phyloP scores from a whole-genome alignment of 1,140 invertebrate genomes.

The Caenorhabditis tropicalis region DNA sequence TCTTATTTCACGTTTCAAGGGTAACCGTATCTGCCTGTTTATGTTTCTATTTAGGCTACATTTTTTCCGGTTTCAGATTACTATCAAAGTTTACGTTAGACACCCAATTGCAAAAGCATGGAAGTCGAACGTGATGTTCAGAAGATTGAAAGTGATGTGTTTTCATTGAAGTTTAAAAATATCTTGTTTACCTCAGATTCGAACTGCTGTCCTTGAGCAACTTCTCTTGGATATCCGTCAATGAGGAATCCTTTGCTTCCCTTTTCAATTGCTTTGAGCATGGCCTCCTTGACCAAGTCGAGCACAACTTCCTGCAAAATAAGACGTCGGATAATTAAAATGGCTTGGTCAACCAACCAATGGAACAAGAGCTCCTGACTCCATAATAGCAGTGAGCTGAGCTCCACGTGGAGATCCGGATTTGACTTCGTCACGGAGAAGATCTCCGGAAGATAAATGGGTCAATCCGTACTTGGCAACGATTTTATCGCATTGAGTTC shows the following conservation, averaged over 20 bases:
- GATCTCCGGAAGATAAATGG: slow-evolving; percentile 96
- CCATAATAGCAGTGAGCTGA: slow-evolving; percentile 84
- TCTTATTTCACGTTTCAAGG: too few species aligned
- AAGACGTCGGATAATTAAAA: slow-evolving; percentile 32
- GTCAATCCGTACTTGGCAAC: slow-evolving; percentile 87
- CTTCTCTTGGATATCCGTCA: slow-evolving; percentile 92
- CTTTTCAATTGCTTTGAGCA: slow-evolving; percentile 76
- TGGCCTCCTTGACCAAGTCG: slow-evolving; percentile 85
- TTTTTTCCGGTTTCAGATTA: too few species aligned
- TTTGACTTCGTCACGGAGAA: slow-evolving; percentile 85
- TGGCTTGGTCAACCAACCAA: too few species aligned
- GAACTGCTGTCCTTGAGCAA: slow-evolving; percentile 86
- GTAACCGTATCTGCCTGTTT: too few species aligned
- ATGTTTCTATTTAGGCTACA: too few species aligned
- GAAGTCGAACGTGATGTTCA: not conserved
- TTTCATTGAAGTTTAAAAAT: too few species aligned
- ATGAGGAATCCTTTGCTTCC: slow-evolving; percentile 88
- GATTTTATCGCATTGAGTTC: slow-evolving; percentile 91
- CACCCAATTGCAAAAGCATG: too few species aligned
- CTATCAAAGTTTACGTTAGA: too few species aligned
- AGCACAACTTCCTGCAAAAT: slow-evolving; percentile 81
- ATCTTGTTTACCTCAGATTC: slow-evolving; percentile 78
- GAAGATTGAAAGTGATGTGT: too few species aligned
- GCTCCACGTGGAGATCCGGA: slow-evolving; percentile 85
- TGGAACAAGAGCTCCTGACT: slow-evolving; percentile 85